A percentile compares a stretch with the other conserved stretches of the same genome.
phyloP scores from a whole-genome alignment of 2,888 invertebrate species.

The Cantharis nigra region DNA sequence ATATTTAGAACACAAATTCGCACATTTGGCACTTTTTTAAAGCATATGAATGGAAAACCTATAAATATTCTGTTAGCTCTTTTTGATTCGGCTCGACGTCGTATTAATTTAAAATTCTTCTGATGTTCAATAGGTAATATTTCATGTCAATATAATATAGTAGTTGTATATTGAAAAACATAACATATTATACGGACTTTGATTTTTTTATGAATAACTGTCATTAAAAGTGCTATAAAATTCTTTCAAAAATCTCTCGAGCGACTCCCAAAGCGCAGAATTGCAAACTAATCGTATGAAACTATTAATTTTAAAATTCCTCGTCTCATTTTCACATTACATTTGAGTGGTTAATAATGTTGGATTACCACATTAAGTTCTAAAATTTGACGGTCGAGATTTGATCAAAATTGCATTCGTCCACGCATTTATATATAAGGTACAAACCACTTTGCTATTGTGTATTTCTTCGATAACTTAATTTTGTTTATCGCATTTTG shows the following conservation, averaged over 20 bases:
- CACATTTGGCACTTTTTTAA: too few species aligned
- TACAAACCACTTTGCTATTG: background rate
- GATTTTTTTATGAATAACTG: too few species aligned
- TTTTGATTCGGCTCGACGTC: too few species aligned
- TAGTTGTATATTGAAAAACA: too few species aligned
- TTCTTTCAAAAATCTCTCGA: background rate
- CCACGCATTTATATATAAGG: background rate
- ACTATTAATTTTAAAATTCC: background rate
- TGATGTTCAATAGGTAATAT: too few species aligned
- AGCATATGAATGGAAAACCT: too few species aligned
- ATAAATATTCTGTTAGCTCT: too few species aligned
- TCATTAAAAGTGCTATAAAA: background rate
- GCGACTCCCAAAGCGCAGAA: background rate
- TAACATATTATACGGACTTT: too few species aligned
- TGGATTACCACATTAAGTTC: background rate
- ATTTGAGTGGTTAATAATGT: background rate
- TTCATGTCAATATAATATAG: too few species aligned
- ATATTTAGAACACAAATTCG: too few species aligned
- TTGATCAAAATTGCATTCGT: background rate
- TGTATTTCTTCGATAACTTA: background rate
- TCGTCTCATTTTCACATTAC: background rate
- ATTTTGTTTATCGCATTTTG: background rate
- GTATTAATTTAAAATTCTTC: too few species aligned
- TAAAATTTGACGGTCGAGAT: background rate
- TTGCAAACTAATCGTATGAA: background rate